Evolutionary conservation across 2,113 vertebrate genomes (phyloP).

Genomic region (Xenopus borealis): DNA sequence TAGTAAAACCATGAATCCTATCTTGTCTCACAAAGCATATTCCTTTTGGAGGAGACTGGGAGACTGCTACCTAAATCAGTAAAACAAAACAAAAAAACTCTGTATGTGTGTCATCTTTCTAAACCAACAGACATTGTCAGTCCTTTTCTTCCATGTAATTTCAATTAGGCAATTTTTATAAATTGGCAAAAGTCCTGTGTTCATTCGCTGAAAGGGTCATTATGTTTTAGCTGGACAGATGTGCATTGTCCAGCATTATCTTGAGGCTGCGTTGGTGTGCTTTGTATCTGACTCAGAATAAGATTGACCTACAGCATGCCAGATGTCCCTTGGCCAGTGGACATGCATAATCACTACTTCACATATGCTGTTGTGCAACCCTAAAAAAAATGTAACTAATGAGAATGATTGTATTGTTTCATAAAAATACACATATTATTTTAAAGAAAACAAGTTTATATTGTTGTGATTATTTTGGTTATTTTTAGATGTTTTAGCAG

Average conservation of each 20-base stretch:
- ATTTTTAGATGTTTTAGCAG: background rate
- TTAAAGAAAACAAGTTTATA: background rate
- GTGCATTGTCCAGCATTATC: constrained; percentile 1
- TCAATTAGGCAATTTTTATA: constrained; percentile 17
- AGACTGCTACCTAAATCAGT: no score
- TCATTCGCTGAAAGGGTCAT: constrained; percentile 27
- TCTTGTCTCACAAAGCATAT: no score
- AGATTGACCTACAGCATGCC: constrained; percentile 10
- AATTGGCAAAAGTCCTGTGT: constrained; percentile 28
- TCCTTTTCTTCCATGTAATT: background rate
- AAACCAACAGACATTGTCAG: background rate
- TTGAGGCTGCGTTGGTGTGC: background rate
- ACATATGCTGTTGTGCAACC: background rate
- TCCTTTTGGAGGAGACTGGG: no score
- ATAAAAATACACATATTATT: background rate
- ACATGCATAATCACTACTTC: background rate
- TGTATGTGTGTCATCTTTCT: no score
- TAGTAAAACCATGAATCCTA: no score
- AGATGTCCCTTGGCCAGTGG: constrained; percentile 36
- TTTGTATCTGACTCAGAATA: background rate
- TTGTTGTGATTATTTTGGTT: background rate
- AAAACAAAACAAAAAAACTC: no score
- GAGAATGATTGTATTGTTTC: background rate
- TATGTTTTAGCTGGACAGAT: constrained; percentile 17
- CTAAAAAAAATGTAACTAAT: background rate